Percentiles rank a stretch among this genome's conserved stretches.
Evolutionary conservation across 2,113 vertebrate genomes (phyloP).

Genomic region (Myiozetetes cayanensis): DNA sequence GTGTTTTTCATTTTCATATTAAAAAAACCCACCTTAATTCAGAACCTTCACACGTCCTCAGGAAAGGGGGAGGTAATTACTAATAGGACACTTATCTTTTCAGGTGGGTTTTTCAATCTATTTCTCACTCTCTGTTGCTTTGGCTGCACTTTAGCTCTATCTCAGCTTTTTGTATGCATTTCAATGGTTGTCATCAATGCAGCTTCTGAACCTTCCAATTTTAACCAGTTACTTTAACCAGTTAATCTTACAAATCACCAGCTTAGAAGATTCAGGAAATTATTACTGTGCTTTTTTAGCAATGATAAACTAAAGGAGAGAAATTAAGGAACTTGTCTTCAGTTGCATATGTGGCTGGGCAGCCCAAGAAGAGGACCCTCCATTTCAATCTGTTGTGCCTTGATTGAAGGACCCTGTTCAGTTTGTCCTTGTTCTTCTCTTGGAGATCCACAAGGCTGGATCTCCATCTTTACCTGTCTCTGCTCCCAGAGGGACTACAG

Average conservation of each 20-base stretch:
- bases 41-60: not conserved
- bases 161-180: not conserved
- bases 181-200: not conserved
- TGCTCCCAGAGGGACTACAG: not conserved
- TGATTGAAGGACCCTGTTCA: not conserved
- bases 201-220: not conserved
- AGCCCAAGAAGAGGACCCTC: not conserved
- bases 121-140: slow-evolving; percentile 8
- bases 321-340: not conserved
- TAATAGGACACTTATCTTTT: slow-evolving; percentile 28
- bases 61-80: slow-evolving; percentile 10
- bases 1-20: slow-evolving; percentile 33
- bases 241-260: not conserved
- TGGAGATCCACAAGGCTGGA: not conserved
- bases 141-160: not conserved
- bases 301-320: not conserved
- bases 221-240: not conserved
- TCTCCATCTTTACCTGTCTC: not conserved
- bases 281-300: not conserved
- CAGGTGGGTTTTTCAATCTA: slow-evolving; percentile 3
- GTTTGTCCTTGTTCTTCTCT: not conserved
- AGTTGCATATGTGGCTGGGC: not conserved
- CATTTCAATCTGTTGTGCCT: not conserved
- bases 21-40: not conserved
- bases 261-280: not conserved